Percentiles rank a stretch among this genome's conserved stretches.
Conservation (phyloP, 2,888 invertebrate species). For the Drosophila mulleri region DNA sequence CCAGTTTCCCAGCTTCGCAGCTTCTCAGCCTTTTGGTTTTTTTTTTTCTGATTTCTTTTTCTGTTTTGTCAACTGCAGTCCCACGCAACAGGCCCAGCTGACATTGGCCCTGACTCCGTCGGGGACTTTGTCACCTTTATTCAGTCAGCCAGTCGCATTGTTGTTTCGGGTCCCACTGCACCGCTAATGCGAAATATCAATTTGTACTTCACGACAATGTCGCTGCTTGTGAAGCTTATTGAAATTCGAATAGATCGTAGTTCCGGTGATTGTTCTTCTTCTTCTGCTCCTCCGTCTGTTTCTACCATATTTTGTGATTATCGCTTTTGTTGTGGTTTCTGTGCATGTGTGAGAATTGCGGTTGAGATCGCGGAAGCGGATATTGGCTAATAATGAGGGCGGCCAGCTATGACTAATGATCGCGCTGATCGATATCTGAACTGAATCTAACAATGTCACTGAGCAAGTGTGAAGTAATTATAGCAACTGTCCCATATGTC, state of each 20-base stretch:
- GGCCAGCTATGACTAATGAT: slow-evolving; percentile 44
- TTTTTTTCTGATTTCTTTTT: neutral
- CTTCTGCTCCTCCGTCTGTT: neutral
- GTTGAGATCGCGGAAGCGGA: slow-evolving; percentile 66
- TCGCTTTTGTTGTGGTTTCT: slow-evolving; percentile 8
- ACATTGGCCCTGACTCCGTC: slow-evolving; percentile 46
- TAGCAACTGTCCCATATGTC: neutral
- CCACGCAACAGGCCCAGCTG: slow-evolving; percentile 75
- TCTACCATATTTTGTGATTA: neutral
- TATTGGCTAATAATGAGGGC: slow-evolving; percentile 51
- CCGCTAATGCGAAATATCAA: slow-evolving; percentile 77
- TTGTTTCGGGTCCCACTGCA: slow-evolving; percentile 21
- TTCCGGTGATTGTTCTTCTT: slow-evolving; percentile 58
- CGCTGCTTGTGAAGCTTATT: slow-evolving; percentile 60
- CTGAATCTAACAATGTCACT: neutral
- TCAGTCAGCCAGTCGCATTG: slow-evolving; percentile 17
- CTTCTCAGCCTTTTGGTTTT: slow-evolving; percentile 1
- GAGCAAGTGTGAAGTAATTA: neutral
- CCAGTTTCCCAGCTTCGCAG: slow-evolving; percentile 45
- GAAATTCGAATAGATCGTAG: slow-evolving; percentile 71
- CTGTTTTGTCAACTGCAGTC: slow-evolving; percentile 40
- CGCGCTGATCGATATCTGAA: slow-evolving; percentile 20
- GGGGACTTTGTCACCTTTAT: slow-evolving; percentile 68
- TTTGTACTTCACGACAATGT: slow-evolving; percentile 66
- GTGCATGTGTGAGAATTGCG: slow-evolving; percentile 54